These are phyloP conservation scores for Zelostemma sp. DNA, from an alignment of 1,140 invertebrate species.

Conservation along the genomic window DNA sequence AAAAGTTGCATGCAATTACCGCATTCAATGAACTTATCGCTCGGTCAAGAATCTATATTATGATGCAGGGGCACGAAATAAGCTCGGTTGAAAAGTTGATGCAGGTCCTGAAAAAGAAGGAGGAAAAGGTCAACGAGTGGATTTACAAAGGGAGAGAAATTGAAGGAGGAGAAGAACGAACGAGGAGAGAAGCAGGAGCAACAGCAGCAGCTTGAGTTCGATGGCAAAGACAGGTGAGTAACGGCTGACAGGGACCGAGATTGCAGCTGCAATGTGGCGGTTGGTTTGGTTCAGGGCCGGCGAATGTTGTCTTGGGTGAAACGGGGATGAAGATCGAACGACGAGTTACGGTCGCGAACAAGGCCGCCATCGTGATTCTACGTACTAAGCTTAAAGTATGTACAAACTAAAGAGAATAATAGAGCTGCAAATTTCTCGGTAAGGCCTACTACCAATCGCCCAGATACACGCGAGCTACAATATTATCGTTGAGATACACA, in stretches of 20 bases:
- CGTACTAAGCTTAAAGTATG: slow-evolving; percentile 53
- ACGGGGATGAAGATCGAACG: slow-evolving; percentile 50
- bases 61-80: too few relatives aligned
- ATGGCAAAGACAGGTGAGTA: slow-evolving; percentile 63
- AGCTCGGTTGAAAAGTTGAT: too few relatives aligned
- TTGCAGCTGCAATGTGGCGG: slow-evolving; percentile 49
- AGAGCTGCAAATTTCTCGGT: slow-evolving; percentile 56
- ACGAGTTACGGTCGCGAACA: slow-evolving; percentile 61
- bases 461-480: slow-evolving; percentile 50
- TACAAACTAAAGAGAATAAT: slow-evolving; percentile 53
- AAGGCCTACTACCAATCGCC: slow-evolving; percentile 49
- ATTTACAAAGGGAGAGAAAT: neutral
- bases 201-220: slow-evolving; percentile 46
- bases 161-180: slow-evolving; percentile 1
- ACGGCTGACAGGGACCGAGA: slow-evolving; percentile 58
- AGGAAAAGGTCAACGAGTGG: neutral
- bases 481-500: slow-evolving; percentile 43
- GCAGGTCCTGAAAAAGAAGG: neutral
- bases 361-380: slow-evolving; percentile 60
- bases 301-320: slow-evolving; percentile 50
- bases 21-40: too few relatives aligned
- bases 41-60: too few relatives aligned
- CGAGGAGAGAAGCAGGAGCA: slow-evolving; percentile 8
- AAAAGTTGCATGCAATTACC: too few relatives aligned
- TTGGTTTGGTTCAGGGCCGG: slow-evolving; percentile 55